Base-by-base conservation (phyloP, 2,888 invertebrate species). In the Octodonta nipae region DNA sequence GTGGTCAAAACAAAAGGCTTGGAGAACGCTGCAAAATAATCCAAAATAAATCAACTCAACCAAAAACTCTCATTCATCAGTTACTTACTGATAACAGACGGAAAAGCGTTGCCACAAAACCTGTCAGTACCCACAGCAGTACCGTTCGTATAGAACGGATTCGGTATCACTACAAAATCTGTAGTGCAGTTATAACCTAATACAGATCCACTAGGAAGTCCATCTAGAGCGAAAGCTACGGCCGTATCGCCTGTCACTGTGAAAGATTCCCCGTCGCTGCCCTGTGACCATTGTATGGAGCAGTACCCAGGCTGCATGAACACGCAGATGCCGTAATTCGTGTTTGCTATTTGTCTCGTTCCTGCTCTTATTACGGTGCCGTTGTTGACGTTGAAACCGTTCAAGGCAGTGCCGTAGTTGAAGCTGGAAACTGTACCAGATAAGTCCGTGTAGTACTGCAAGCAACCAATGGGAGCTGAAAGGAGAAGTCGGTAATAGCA, bases 281-380 rank as follows among this genome's bases (percentile, higher is more conserved):
- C 37, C 44, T 66, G 62, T 12, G 58, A 64, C 69, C 83, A 85
- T 42, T 72, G 73, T 37, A 85, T 83, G 13, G 70, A 66, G 52
- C 86, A 86, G 54, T 68, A 77, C 8, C 80, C 82, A 31, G 29
- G 30, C 30, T 70, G 73, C 72, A 77, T 76, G 47, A 75, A 65
- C 12, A 86, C 69, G 47, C 86, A 86, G 31, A 83, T 74, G 3
- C 84, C 84, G 52, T 86, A 86, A 56, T 75, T 74, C 40, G 74
- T 61, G 52, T 75, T 77, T 2, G 70, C 74, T 34, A 86, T 61
- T 56, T 85, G 77, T 15, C 85, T 61, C 0, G 81, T 78, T 2
- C 82, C 83, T 32, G 44, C 48, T 11, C 22, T 22, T 22, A 43
- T 37, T 12, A 37, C 34, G 26, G 45, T 42, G 15, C 41, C 41